Evolutionary conservation across 2,113 vertebrate species (phyloP), one percentile per base, ranked within the genome.

Genomic region (Bucco capensis): DNA sequence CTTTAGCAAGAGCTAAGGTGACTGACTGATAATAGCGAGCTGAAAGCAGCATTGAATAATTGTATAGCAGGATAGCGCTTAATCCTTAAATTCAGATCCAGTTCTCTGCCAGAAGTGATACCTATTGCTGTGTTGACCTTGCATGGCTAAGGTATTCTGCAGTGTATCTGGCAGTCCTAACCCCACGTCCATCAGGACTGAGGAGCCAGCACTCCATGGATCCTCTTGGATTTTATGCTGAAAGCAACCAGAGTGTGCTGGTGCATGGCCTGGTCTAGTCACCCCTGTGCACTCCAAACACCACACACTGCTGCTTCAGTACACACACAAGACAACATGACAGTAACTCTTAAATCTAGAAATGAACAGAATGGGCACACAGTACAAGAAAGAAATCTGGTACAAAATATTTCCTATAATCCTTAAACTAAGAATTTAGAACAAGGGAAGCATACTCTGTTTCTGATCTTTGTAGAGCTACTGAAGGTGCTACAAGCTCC

Each of bases 391-490:
- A 66, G 21, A 53, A 38, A 6, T 18, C 28, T 12, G 12, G n/a
- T 42, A 46, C 13, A 31, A 44, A 56, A 12, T 25, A 12, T 51
- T 60, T 83, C 1, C 0, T 31, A 9, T 12, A 38, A 51, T 44
- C 64, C 40, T 53, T 65, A n/a, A 38, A 69, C 46, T 7, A 50
- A 50, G 51, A 62, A 28, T 71, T 40, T 7, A 49, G 40, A 1
- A 0, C 27, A 23, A 35, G 65, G 38, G 23, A 47, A 54, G 22
- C 0, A 0, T 49, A 30, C 72, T 46, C 50, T 44, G 1, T 57
- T 51, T 61, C 64, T 44, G 60, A 23, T 51, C 22, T 22, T 5
- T 33, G 4, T 40, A 40, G 30, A 74, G 56, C 17, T 51, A n/a
- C 42, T 85, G 75, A 22, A 58, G 50, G 28, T 64, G 53, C n/a